Evolutionary conservation across 2,797 vertebrate species (phyloP).

Genomic region (Poecilia gillii): DNA sequence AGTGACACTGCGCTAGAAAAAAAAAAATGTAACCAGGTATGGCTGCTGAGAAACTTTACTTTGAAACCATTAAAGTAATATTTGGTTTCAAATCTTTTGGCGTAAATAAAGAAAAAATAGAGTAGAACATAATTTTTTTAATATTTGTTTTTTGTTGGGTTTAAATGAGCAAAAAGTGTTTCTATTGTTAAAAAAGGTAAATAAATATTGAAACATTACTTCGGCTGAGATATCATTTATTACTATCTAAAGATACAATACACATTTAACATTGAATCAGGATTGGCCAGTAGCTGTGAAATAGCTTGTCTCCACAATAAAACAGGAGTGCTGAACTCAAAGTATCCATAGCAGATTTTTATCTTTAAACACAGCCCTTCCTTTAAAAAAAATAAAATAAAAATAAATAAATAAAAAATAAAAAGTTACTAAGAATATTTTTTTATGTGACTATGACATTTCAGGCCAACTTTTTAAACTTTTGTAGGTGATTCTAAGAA

Average conservation of each 20-base stretch:
- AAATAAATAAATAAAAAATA: too few species aligned
- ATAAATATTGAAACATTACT: background rate
- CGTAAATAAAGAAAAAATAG: background rate
- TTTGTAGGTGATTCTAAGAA: background rate
- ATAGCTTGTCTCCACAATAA: background rate
- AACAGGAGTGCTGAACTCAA: background rate
- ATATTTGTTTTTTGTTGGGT: background rate
- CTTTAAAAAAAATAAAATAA: background rate
- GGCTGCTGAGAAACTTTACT: background rate
- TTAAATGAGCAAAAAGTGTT: background rate
- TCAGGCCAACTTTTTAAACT: background rate
- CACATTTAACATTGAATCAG: background rate
- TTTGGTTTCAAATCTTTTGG: background rate
- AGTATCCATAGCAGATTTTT: background rate
- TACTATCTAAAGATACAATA: background rate
- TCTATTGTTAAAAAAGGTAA: background rate
- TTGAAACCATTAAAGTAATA: background rate
- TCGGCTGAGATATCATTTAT: background rate
- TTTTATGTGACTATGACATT: background rate
- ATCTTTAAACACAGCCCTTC: background rate
- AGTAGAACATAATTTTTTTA: background rate
- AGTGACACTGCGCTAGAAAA: background rate
- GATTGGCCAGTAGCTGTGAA: background rate
- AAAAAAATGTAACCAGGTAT: background rate
- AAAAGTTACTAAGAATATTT: background rate